Conservation (phyloP, 2,113 vertebrate genomes). For the Dasyprocta punctata region DNA sequence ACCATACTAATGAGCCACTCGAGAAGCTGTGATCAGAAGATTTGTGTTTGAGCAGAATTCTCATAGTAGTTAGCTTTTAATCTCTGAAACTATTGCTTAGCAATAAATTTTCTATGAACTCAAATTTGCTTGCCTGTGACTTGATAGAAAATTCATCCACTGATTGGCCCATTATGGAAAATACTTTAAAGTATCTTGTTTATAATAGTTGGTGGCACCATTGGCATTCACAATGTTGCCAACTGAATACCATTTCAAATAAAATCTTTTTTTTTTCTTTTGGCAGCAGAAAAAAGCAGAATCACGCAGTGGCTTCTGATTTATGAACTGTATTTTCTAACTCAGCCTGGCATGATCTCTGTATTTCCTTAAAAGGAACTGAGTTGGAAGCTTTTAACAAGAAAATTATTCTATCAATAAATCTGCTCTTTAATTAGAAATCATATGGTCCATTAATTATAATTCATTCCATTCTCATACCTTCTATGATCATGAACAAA, state of each 20-base stretch:
- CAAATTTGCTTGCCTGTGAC: background rate
- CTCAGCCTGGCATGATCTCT: background rate
- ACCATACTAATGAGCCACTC: background rate
- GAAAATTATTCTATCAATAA: conserved; percentile 49
- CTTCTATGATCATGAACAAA: conserved; percentile 54
- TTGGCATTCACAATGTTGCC: conserved; percentile 35
- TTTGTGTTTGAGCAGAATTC: background rate
- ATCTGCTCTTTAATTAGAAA: conserved; percentile 62
- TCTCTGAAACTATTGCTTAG: background rate
- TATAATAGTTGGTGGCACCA: conserved; percentile 45
- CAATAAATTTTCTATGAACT: background rate
- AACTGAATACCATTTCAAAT: conserved; percentile 33
- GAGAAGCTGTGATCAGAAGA: background rate
- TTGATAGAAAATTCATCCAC: conserved; percentile 41
- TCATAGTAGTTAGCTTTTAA: background rate
- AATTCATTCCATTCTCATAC: conserved; percentile 42
- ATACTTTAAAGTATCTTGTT: conserved; percentile 3
- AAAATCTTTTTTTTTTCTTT: conserved; percentile 20
- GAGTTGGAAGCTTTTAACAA: conserved; percentile 56
- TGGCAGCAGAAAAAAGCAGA: conserved; percentile 57
- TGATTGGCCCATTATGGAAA: background rate
- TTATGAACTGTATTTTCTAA: background rate
- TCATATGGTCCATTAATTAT: conserved; percentile 7
- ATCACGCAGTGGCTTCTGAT: conserved; percentile 64
- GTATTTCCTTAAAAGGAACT: conserved; percentile 61